Evolutionary conservation across 2,113 vertebrate species (phyloP).

Genomic region (Clinocottus analis): DNA sequence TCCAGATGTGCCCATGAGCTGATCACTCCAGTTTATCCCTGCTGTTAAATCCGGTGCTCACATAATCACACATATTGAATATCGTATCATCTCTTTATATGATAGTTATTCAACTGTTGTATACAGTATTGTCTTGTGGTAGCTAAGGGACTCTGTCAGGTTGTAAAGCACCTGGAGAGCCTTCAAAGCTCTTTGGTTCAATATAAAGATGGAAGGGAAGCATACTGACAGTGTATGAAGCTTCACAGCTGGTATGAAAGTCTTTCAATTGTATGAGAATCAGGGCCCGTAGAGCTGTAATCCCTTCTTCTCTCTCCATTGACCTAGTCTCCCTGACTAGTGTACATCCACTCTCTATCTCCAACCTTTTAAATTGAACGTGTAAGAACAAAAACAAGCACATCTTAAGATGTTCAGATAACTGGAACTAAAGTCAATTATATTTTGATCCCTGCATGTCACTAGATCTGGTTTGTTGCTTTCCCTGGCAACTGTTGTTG

Average conservation of each 20-base stretch:
- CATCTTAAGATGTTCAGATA: constrained; percentile 8
- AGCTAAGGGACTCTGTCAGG: constrained; percentile 1
- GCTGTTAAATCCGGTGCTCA: constrained; percentile 11
- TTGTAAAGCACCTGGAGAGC: constrained; percentile 29
- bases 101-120: background rate
- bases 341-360: constrained; percentile 23
- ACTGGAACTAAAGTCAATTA: constrained; percentile 22
- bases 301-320: constrained; percentile 24
- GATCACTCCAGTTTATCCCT: background rate
- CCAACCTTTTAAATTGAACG: background rate
- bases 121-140: background rate
- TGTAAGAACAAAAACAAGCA: background rate
- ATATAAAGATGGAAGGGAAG: constrained; percentile 24
- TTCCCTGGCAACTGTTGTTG: constrained; percentile 20
- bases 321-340: background rate
- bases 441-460: constrained; percentile 9
- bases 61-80: constrained; percentile 8
- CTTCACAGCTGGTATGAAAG: constrained; percentile 28
- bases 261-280: constrained; percentile 26
- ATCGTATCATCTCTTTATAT: background rate
- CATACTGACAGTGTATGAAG: constrained; percentile 29
- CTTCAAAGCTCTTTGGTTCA: constrained; percentile 27
- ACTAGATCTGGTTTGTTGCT: constrained; percentile 23
- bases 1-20: constrained; percentile 45
- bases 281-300: constrained; percentile 20